Base-by-base conservation (phyloP, 2,113 vertebrate genomes). In the Cephalopholis sonnerati region DNA sequence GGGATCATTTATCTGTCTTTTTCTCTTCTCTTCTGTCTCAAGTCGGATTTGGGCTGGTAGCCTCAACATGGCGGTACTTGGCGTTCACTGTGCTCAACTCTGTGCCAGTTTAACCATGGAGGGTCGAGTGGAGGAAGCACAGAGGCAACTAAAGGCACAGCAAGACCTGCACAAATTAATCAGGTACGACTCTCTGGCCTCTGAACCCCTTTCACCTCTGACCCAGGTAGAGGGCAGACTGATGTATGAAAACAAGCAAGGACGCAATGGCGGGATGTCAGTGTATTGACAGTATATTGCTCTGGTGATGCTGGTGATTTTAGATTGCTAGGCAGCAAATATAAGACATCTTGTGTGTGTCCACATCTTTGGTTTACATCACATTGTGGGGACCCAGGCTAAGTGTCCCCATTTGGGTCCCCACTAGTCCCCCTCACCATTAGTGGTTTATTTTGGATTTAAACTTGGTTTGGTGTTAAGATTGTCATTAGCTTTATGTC, bases 11-110 rank as follows among this genome's bases (percentile, higher is more conserved):
- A 22, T 44, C 1, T 46, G 5, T 10, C 22, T 72, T 29, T 27
- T 6, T 36, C 50, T 39, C 1, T 1, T 57, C 3, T 66, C 66
- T 22, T 66, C 13, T 44, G 27, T 58, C 51, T 79, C 46, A 67
- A 96, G 96, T 54, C 81, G 84, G 77, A 68, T 95, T 22, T 83
- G 81, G 73, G 78, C 87, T 0, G 84, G 93, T 1, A 91, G 79
- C 58, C 91, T 96, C 58, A 95, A 96, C 71, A 84, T 92, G 88
- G 84, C 83, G 0, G 95, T 96, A 7, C 88, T 96, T 9, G 94
- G 91, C 0, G 95, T 95, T 27, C 96, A 96, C 90, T 95, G 91
- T 2, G 95, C 94, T 64, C 96, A 96, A 76, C 91, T 96, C 54
- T 95, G 94, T 70, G 95, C 94, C 59, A 74, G 90, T 17, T 87